Evolutionary conservation across 2,797 vertebrate species (phyloP).

Genomic region (Enteromius afrohamiltoni): DNA sequence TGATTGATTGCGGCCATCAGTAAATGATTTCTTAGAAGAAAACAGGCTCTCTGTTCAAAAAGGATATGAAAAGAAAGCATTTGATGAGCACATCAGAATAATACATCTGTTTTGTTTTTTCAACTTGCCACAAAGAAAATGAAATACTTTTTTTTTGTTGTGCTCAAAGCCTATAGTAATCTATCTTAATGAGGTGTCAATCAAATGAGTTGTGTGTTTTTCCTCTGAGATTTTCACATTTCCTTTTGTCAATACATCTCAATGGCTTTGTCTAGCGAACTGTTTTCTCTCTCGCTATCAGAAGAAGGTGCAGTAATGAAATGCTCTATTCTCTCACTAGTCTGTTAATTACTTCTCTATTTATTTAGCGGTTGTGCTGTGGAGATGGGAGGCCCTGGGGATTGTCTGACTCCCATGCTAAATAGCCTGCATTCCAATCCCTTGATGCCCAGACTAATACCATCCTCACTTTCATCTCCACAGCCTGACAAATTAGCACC

Average conservation of each 20-base stretch:
- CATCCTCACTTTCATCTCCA: conserved; percentile 74
- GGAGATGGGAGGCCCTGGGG: conserved; percentile 75
- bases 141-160: conserved; percentile 26
- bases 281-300: conserved; percentile 43
- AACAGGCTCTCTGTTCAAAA: neutral
- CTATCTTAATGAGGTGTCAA: conserved; percentile 27
- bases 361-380: conserved; percentile 79
- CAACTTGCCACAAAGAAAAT: conserved; percentile 16
- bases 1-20: neutral
- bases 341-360: conserved; percentile 86
- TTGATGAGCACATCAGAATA: neutral
- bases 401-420: conserved; percentile 82
- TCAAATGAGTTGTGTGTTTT: conserved; percentile 40
- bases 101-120: conserved; percentile 4
- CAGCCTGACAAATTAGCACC: conserved; percentile 76
- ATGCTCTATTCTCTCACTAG: conserved; percentile 74
- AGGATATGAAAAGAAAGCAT: neutral
- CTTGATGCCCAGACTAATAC: conserved; percentile 78
- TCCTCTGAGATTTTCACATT: conserved; percentile 37
- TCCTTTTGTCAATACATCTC: conserved; percentile 42
- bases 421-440: conserved; percentile 80
- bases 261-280: conserved; percentile 41
- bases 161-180: conserved; percentile 38
- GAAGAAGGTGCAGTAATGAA: conserved; percentile 72
- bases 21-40: neutral